Evolutionary conservation across 2,888 invertebrate species (phyloP).

Genomic region (Troides helena): DNA sequence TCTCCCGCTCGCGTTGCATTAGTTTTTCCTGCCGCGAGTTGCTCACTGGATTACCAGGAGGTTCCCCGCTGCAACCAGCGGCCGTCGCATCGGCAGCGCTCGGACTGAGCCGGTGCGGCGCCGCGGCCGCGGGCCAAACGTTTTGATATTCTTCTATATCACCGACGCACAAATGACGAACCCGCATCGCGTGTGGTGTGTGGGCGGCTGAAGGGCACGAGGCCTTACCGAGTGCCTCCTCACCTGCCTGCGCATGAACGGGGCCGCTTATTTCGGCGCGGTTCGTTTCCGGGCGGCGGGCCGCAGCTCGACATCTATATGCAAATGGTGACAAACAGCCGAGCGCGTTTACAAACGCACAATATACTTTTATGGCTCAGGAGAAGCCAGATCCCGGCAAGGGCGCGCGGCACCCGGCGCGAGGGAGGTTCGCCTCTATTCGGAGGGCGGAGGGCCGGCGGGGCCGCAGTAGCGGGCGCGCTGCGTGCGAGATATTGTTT

Average conservation of each 20-base stretch:
- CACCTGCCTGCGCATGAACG: constrained; percentile 32
- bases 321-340: constrained; percentile 78
- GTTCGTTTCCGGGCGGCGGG: constrained; percentile 23
- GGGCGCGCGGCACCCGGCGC: neutral
- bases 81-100: neutral
- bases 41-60: constrained; percentile 29
- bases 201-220: too few relatives aligned
- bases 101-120: too few relatives aligned
- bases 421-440: too few relatives aligned
- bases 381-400: constrained; percentile 64
- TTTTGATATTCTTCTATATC: too few relatives aligned
- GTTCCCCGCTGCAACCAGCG: neutral
- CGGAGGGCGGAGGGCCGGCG: constrained; percentile 11
- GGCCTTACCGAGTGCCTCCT: neutral
- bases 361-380: constrained; percentile 77
- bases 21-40: constrained; percentile 26
- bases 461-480: constrained; percentile 28
- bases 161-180: too few relatives aligned
- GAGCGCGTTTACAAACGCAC: constrained; percentile 74
- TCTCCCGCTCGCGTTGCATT: constrained; percentile 32
- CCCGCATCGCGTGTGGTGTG: neutral
- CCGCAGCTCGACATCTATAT: constrained; percentile 59
- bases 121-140: too few relatives aligned
- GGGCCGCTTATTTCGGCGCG: constrained; percentile 27
- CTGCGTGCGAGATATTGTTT: constrained; percentile 71